Evolutionary conservation across 2,113 vertebrate species (phyloP), one percentile per base, ranked within the genome.

Genomic region (Prunella himalayana): DNA sequence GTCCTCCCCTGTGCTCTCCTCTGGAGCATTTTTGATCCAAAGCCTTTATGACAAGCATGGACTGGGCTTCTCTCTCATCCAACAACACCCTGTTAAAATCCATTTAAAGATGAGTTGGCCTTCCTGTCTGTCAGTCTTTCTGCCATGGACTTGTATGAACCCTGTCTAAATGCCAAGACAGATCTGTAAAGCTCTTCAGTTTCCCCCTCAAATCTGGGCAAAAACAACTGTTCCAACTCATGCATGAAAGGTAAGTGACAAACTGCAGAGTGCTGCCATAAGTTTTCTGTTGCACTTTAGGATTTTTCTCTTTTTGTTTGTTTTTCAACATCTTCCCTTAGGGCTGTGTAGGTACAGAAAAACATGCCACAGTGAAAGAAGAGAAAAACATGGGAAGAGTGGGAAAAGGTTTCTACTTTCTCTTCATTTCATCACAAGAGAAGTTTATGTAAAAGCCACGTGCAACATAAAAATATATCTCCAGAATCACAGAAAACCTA

Each of bases 171-270:
- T 86, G 93, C 86, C 89, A 92, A 70, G 68, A 33, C 3, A 70
- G 45, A 92, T 88, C 76, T 87, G 60, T 33, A 91, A 84, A 89
- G 54, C 61, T 76, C 49, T 69, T 35, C 57, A 20, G 44, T 30
- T 63, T 45, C 64, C 61, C 64, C 71, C 63, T 3, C 10, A 4
- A 82, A 82, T 37, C 65, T 44, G 51, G 69, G 60, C 65, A 51
- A 24, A 82, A 90, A 44, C 37, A 78, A 53, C 41, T 1, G 0
- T 59, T 91, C 42, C 73, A 70, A 42, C 10, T 84, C 77, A 78
- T 13, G 82, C 94, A 61, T 68, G 92, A 76, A 85, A 66, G 84
- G 9, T 27, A 50, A 95, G 69, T 87, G 96, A 89, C 84, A 85
- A 96, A 87, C 44, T 4, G 0, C 87, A 87, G 69, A 45, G 47